Evolutionary conservation across 2,113 vertebrate genomes (phyloP), one percentile per base, ranked within the genome.

Genomic region (Notarius quadriscutis): DNA sequence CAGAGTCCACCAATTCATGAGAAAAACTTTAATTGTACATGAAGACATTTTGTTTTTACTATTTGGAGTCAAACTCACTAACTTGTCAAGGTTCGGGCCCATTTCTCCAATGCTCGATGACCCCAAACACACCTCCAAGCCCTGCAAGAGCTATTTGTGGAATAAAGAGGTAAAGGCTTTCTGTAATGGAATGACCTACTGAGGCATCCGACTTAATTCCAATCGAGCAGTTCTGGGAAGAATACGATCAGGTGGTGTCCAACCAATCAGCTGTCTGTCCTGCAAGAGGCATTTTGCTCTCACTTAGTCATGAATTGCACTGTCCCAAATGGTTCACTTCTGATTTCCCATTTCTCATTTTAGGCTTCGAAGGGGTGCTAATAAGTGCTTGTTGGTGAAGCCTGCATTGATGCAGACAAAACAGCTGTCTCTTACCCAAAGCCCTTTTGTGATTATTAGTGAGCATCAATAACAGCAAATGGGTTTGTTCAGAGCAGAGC

Each of bases 131-230:
- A n/a, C 12, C 22, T n/a, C 22, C 50, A 8, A 79, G 15, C 1
- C 1, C 77, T 58, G 17, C 53, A 80, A 34, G 53, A 57, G 53
- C 53, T 58, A 58, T 80, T 80, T 80, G 7, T 80, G 48, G 57
- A 41, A 62, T 81, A 81, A 30, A 22, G 34, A 81, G 57, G 58
- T 62, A 62, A 81, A 81, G 62, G 57, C 27, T 81, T 81, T 81
- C 10, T 62, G 20, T 81, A 62, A 62, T 62, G 79, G 51, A 17
- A 79, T 79, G 51, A 0, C 25, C 51, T 9, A n/a, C 12, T 55
- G 75, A 79, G 50, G 20, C 30, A 60, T 62, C 27, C 18, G 41
- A 62, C 30, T 41, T n/a, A 81, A 81, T 62, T 81, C 17, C 34
- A 62, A 48, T 81, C 4, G 4, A 20, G 27, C 27, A 34, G n/a